Conservation (phyloP, 2,113 vertebrate genomes). For the Prionailurus bengalensis region DNA sequence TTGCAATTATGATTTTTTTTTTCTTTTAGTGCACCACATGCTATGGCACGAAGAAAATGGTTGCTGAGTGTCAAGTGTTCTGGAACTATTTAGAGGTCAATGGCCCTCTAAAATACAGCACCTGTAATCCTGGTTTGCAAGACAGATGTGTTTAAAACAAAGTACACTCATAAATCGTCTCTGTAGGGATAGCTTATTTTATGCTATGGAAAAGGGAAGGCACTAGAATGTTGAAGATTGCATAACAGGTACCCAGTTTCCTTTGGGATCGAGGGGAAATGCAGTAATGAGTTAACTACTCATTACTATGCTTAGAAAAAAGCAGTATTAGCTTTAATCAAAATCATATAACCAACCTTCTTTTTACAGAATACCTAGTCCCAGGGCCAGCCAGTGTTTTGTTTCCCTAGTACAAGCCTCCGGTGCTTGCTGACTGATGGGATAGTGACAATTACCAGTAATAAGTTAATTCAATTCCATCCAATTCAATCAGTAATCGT, state of each 20-base stretch:
- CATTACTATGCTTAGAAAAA: slow-evolving; percentile 47
- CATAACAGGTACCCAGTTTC: not conserved
- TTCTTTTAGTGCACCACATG: not conserved
- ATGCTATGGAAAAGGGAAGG: not conserved
- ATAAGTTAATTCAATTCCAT: slow-evolving; percentile 36
- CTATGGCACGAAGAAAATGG: no score
- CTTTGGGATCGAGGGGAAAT: not conserved
- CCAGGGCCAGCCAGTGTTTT: not conserved
- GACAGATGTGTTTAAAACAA: slow-evolving; percentile 31
- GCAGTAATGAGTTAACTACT: slow-evolving; percentile 10
- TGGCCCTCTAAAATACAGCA: slow-evolving; percentile 2
- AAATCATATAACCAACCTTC: not conserved
- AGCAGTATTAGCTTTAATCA: not conserved
- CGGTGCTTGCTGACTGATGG: slow-evolving; percentile 2
- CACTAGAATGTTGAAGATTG: not conserved
- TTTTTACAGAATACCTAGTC: not conserved
- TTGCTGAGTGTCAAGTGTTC: not conserved
- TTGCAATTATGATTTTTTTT: slow-evolving; percentile 54
- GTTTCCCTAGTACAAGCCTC: not conserved
- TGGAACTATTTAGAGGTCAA: slow-evolving; percentile 34
- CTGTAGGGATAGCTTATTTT: not conserved
- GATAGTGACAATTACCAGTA: not conserved
- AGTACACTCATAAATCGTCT: not conserved
- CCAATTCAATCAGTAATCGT: slow-evolving; percentile 30
- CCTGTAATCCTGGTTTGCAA: slow-evolving; percentile 32